Conservation (phyloP, 2,113 vertebrate species). For the Chloroceryle aenea region DNA sequence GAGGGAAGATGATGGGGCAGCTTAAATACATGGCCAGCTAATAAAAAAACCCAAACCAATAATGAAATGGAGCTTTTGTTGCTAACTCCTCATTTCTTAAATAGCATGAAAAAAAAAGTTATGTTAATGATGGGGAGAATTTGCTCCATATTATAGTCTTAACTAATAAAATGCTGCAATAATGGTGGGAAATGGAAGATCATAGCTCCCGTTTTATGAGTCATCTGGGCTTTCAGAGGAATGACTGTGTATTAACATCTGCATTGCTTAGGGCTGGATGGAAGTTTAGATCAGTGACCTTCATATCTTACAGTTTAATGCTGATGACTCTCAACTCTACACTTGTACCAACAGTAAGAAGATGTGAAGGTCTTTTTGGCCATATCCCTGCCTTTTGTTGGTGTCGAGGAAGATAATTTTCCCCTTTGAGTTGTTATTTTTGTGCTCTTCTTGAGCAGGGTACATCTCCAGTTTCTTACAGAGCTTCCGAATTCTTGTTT, state of each 20-base stretch:
- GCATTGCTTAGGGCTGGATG: conserved; percentile 13
- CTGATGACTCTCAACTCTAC: not conserved
- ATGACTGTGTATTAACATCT: conserved; percentile 29
- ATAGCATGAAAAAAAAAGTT: not conserved
- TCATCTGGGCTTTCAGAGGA: conserved; percentile 33
- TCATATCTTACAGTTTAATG: not conserved
- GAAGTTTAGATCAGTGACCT: conserved; percentile 55
- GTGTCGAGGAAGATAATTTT: not conserved
- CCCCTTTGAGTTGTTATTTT: not conserved
- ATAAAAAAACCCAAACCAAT: not conserved
- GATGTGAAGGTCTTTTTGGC: not conserved
- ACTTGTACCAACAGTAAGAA: not conserved
- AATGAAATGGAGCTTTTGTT: not conserved
- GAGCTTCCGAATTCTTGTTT: not conserved
- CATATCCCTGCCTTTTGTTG: not conserved
- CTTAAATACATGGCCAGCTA: not conserved
- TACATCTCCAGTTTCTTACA: not conserved
- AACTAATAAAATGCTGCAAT: conserved; percentile 24
- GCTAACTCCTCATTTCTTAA: not conserved
- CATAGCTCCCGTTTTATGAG: conserved; percentile 26
- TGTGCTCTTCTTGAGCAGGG: not conserved
- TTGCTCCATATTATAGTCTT: not conserved
- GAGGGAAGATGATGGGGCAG: not conserved
- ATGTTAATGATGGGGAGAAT: not conserved
- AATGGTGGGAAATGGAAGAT: conserved; percentile 9